Evolutionary conservation across 2,888 invertebrate species (phyloP).

Genomic region (Watsonalla cultraria): DNA sequence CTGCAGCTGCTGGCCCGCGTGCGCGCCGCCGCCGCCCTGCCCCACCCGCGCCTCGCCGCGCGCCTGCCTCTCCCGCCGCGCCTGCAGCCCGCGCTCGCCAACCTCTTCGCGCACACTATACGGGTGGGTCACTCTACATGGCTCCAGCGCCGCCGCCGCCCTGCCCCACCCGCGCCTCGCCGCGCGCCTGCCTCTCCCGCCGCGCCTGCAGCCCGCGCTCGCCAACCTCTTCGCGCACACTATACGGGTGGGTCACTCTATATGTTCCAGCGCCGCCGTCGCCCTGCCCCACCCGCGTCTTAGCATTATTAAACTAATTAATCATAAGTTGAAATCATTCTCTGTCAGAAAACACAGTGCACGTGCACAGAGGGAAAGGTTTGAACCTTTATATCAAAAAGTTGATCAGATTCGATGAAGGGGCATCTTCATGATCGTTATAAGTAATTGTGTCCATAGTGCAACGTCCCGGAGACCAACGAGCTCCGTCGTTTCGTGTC

Average conservation of each 20-base stretch:
- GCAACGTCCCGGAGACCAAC: constrained; percentile 94
- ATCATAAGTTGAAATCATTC: too few species aligned
- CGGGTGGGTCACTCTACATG: constrained; percentile 79
- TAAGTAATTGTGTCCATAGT: constrained; percentile 73
- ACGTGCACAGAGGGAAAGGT: too few species aligned
- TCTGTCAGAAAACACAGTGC: too few species aligned
- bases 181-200: constrained; percentile 90
- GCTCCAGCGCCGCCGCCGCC: constrained; percentile 83
- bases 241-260: constrained; percentile 82
- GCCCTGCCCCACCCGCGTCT: too few species aligned
- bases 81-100: constrained; percentile 89
- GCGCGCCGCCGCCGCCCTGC: constrained; percentile 86
- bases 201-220: constrained; percentile 89
- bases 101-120: constrained; percentile 95
- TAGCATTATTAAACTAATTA: too few species aligned
- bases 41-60: constrained; percentile 85
- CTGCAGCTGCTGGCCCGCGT: constrained; percentile 93
- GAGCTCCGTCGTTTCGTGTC: constrained; percentile 96
- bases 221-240: constrained; percentile 95
- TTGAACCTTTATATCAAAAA: too few species aligned
- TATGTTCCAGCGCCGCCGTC: background rate
- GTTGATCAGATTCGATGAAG: background rate
- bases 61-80: constrained; percentile 92
- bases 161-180: constrained; percentile 86
- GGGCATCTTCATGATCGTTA: background rate